Evolutionary conservation across 2,888 invertebrate genomes (phyloP).

Genomic region (Emmelina monodactyla): DNA sequence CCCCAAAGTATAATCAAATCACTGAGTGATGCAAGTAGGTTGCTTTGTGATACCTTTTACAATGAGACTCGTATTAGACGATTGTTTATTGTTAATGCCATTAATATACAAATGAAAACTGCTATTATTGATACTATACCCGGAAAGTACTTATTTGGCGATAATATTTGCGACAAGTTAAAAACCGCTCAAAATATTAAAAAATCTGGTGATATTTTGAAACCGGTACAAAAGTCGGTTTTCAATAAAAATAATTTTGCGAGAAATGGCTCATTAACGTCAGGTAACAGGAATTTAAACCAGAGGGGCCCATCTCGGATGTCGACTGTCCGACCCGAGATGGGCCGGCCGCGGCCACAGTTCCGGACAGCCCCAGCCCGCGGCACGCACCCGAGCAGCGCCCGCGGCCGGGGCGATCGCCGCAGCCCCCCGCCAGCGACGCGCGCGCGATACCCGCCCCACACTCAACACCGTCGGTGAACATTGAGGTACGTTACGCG

Average conservation of each 20-base stretch:
- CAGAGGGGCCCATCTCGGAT: conserved; percentile 2
- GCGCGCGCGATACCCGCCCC: neutral
- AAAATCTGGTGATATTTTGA: conserved; percentile 1
- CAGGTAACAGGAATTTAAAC: conserved; percentile 4
- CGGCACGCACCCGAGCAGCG: neutral
- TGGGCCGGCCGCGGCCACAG: neutral
- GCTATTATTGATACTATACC: conserved; percentile 1
- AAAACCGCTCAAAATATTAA: conserved; percentile 4
- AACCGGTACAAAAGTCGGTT: neutral
- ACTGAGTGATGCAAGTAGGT: conserved; percentile 8
- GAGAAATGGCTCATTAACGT: neutral
- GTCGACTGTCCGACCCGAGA: conserved; percentile 1
- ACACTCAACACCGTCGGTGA: neutral
- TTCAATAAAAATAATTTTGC: conserved; percentile 5
- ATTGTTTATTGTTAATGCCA: conserved; percentile 1
- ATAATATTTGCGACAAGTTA: conserved; percentile 1
- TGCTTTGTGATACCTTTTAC: conserved; percentile 9
- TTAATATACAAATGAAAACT: conserved; percentile 2
- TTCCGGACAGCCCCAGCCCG: neutral
- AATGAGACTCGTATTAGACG: conserved; percentile 3
- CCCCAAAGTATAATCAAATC: too few relatives aligned
- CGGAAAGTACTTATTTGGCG: conserved; percentile 2
- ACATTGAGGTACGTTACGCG: neutral
- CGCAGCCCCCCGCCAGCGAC: neutral
- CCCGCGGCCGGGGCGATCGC: neutral